Conservation (phyloP, 1,140 invertebrate species). For the Paracyclopina nana region DNA sequence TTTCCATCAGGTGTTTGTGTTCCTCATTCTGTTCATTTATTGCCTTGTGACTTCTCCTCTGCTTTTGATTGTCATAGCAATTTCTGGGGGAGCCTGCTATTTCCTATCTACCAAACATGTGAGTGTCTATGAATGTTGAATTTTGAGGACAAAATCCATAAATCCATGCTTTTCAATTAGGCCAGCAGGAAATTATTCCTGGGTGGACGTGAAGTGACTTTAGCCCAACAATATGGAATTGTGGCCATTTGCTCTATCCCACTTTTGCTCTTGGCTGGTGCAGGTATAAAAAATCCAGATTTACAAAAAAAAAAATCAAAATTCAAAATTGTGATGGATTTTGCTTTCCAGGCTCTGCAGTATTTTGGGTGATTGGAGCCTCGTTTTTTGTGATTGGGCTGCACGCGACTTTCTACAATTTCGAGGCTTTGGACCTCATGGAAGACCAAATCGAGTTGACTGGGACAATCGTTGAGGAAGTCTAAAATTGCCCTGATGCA, state of each 20-base stretch:
- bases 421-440: not conserved
- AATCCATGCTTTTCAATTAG: too few relatives aligned
- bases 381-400: constrained; percentile 2
- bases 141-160: too few relatives aligned
- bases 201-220: not conserved
- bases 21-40: not conserved
- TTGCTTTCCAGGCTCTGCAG: not conserved
- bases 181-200: not conserved
- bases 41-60: not conserved
- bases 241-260: not conserved
- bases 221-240: not conserved
- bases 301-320: not conserved
- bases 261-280: not conserved
- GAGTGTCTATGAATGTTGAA: too few relatives aligned
- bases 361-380: constrained; percentile 2
- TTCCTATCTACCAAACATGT: not conserved
- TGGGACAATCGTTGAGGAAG: not conserved
- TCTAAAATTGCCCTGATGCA: too few relatives aligned
- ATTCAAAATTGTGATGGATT: not conserved
- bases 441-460: not conserved
- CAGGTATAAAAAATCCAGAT: not conserved
- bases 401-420: not conserved
- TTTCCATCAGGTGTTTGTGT: not conserved
- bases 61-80: not conserved
- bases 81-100: not conserved